Base-by-base conservation (phyloP, 1,140 invertebrate species). In the Acromyrmex heyeri region DNA sequence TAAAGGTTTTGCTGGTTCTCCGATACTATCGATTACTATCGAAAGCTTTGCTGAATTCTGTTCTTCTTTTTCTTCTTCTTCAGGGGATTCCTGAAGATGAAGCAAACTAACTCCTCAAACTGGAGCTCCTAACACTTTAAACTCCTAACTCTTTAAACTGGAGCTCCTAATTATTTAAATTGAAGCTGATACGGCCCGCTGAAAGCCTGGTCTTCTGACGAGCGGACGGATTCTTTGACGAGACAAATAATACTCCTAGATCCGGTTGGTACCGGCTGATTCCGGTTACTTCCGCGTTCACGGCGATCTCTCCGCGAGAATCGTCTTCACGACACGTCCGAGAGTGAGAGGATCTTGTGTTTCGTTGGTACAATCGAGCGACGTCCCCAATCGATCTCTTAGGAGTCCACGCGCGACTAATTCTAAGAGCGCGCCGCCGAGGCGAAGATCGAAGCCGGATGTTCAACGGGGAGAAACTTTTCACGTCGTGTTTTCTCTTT, bases 241-340 rank as follows among this genome's bases (percentile, higher is more conserved):
- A 8, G 7, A 62, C n/a, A 18, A 27, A n/a, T 44, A 18, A 6
- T 62, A 62, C 34, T 24, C 18, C 30, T 8, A 53, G 10, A 30
- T 67, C 27, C 27, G 14, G 44, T 79, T 48, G 16, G 4, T n/a
- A n/a, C 44, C 34, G 18, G 24, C 61, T 65, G n/a, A 65, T 53
- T 34, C n/a, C 27, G 27, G 27, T 55, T 79, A 69, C 48, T 69
- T 79, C 62, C 62, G 64, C 62, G 57, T 48, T 59, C 34, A 57
- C 72, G 30, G 14, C 30, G 50, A 16, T 24, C 55, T 59, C 14
- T 24, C 14, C 44, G 12, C 44, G 44, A 27, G 38, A 44, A 38
- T 50, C 48, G 38, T 64, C 62, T 38, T 76, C 12, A 14, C 38
- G 76, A 75, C 34, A 16, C 55, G 21, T 76, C 34, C 21, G 18